phyloP scores from a whole-genome alignment of 2,888 invertebrate genomes.

The Caenorhabditis panamensis region DNA sequence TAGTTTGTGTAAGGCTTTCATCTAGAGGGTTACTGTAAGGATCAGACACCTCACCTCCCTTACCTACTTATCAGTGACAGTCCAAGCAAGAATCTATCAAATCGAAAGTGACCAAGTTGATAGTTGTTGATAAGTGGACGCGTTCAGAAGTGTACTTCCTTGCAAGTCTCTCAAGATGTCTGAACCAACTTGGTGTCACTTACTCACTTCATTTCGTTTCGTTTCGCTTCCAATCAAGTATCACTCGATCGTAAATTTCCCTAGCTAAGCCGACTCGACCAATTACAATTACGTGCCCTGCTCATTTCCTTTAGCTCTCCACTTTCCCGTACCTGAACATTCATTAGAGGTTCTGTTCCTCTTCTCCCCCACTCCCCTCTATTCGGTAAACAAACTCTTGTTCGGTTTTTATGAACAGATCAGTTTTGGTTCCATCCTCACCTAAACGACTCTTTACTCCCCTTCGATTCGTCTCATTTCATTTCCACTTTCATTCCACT shows the following conservation, averaged over 20 bases:
- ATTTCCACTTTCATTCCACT: conserved; percentile 5
- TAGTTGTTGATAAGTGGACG: neutral
- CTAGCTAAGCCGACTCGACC: neutral
- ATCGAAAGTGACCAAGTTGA: neutral
- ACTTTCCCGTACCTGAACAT: neutral
- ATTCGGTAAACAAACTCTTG: neutral
- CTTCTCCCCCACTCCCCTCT: neutral
- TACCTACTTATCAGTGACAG: too few relatives aligned
- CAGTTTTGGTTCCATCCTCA: too few relatives aligned
- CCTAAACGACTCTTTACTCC: too few relatives aligned
- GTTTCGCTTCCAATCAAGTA: neutral
- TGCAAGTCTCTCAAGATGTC: too few relatives aligned
- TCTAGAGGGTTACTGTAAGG: neutral
- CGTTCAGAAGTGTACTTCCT: too few relatives aligned
- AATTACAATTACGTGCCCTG: neutral
- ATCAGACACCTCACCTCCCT: too few relatives aligned
- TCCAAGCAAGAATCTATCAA: neutral
- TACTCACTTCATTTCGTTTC: too few relatives aligned
- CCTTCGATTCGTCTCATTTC: neutral
- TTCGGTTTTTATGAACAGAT: neutral
- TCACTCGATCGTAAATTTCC: neutral
- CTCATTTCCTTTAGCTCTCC: neutral
- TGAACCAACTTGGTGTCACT: too few relatives aligned
- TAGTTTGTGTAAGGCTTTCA: conserved; percentile 3
- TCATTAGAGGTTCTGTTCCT: neutral